Evolutionary conservation across 2,888 invertebrate species (phyloP).

Genomic region (Pelosia muscerda): DNA sequence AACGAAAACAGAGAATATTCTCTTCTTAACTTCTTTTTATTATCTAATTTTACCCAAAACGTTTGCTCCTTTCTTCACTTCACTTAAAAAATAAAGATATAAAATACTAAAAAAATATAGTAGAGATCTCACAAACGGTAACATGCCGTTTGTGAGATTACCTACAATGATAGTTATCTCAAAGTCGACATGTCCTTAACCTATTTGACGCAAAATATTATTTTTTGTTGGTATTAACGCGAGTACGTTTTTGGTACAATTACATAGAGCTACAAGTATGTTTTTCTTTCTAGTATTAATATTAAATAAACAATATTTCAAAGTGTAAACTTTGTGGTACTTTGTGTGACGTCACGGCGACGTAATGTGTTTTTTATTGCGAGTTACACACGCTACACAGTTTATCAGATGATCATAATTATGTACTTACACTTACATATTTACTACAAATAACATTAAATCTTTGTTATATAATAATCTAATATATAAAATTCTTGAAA

Average conservation of each 20-base stretch:
- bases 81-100: too few species aligned
- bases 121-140: background rate
- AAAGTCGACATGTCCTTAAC: slow-evolving; percentile 18
- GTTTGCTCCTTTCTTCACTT: too few species aligned
- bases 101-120: too few species aligned
- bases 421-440: background rate
- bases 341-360: background rate
- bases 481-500: too few species aligned
- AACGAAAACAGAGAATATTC: too few species aligned
- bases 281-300: background rate
- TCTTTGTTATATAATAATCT: too few species aligned
- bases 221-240: background rate
- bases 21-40: too few species aligned
- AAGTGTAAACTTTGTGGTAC: background rate
- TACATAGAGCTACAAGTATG: background rate
- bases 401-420: background rate
- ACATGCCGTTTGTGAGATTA: background rate
- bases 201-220: background rate
- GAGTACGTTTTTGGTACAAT: background rate
- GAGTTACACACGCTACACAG: background rate
- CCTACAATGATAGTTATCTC: slow-evolving; percentile 1
- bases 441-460: background rate
- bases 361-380: background rate
- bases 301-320: background rate
- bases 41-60: too few species aligned